Percentiles rank a stretch among this genome's conserved stretches.
Evolutionary conservation across 1,140 invertebrate genomes (phyloP).

Genomic region (Neuroterus valhalla): DNA sequence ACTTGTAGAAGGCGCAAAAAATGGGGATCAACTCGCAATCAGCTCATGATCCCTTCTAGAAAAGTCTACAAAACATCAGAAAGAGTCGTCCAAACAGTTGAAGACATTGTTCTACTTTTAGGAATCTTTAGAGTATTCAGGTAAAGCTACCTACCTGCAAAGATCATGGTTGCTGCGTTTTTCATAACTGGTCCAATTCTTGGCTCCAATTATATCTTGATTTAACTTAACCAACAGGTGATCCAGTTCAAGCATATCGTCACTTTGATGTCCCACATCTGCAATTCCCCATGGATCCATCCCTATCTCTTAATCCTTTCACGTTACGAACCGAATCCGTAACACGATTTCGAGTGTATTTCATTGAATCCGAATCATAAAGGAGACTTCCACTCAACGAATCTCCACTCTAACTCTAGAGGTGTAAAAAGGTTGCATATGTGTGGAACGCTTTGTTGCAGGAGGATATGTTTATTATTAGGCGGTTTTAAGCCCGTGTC

Average conservation of each 20-base stretch:
- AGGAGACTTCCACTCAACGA: conserved; percentile 16
- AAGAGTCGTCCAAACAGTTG: too few relatives aligned
- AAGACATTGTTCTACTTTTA: too few relatives aligned
- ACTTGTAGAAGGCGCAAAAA: too few relatives aligned
- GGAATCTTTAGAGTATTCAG: too few relatives aligned
- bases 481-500: conserved; percentile 10
- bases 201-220: too few relatives aligned
- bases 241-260: neutral
- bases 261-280: neutral
- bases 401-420: conserved; percentile 1
- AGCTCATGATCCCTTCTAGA: too few relatives aligned
- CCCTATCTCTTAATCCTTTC: conserved; percentile 7
- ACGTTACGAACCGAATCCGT: neutral
- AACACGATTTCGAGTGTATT: conserved; percentile 12
- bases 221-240: neutral
- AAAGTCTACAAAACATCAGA: too few relatives aligned
- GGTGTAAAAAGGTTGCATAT: conserved; percentile 8
- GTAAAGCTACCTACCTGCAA: too few relatives aligned
- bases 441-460: neutral
- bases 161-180: too few relatives aligned
- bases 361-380: neutral
- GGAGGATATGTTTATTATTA: conserved; percentile 24
- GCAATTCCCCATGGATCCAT: neutral
- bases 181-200: too few relatives aligned
- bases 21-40: too few relatives aligned